Base-by-base conservation (phyloP, 2,888 invertebrate genomes). In the Trichogramma dendrolimi region DNA sequence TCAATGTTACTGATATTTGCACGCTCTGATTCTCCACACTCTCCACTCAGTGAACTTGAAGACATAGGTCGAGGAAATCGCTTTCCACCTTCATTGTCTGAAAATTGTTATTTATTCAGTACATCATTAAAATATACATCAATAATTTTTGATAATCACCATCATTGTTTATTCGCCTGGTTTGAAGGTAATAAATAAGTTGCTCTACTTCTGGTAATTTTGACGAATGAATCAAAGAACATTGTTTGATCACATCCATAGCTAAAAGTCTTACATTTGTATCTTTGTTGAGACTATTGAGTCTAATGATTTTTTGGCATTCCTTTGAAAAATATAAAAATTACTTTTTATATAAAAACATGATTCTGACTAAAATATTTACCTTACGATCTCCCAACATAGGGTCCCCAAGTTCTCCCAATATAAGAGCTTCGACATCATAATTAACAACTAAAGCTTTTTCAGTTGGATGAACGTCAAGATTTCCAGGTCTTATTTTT, bases 381-480 rank as follows among this genome's bases (percentile, higher is more conserved):
- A 89, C 91, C 82, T 90, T 91, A 72, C 88, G 88, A 74, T 92
- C 91, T 62, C 91, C 91, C 66, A 91, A 83, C 84, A 92, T 87
- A 11, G 89, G 87, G 78, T 91, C 88, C 63, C 89, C 90, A 68
- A 89, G 83, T 75, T 90, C 89, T 42, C 90, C 90, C 66, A 92
- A 83, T 69, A 93, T 89, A n/a, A 90, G 87, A 53, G 92, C 92
- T 78, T 93, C 91, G 67, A 93, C 82, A 76, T 93, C 91, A 81
- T 94, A 94, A 79, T 90, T 90, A 58, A 94, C 88, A 61, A 95
- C 87, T 56, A 94, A 81, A 51, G 94, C 93, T 74, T 91, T 90
- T 75, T 94, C 89, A 57, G 89, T 89, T 7, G 94, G 93, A 82
- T 95, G 94, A 14, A 93, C 93, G 81, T 95, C 94, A 67, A 94